Conservation (phyloP, 2,797 vertebrate genomes). For the Sebastiscus tertius region DNA sequence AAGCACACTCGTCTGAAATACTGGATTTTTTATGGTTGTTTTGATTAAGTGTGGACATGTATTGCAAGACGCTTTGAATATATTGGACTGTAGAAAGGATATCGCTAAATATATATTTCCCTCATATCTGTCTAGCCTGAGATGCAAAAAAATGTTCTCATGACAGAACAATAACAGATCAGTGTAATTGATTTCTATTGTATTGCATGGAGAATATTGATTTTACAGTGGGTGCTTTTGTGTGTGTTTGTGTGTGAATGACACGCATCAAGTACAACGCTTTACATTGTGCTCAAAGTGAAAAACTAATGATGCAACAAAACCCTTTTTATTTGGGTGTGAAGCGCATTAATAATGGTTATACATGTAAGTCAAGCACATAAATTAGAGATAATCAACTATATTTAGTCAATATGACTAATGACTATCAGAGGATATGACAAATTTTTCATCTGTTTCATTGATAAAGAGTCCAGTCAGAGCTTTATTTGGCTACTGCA, state of each 20-base stretch:
- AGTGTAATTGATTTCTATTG: constrained; percentile 24
- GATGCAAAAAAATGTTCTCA: constrained; percentile 27
- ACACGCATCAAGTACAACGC: not conserved
- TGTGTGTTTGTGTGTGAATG: not conserved
- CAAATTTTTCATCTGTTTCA: not conserved
- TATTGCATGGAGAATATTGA: constrained; percentile 22
- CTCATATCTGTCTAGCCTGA: not conserved
- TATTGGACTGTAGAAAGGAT: not conserved
- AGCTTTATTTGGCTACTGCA: no score
- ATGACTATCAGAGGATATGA: not conserved
- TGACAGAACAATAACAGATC: constrained; percentile 41
- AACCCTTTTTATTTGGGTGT: not conserved
- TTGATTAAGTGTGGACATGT: constrained; percentile 9
- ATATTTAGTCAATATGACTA: not conserved
- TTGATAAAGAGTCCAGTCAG: no score
- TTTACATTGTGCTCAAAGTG: not conserved
- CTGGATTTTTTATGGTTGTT: constrained; percentile 3
- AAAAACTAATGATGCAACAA: not conserved
- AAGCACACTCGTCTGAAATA: constrained; percentile 5
- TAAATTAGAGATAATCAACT: not conserved
- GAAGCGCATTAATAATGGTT: not conserved
- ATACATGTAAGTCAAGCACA: not conserved
- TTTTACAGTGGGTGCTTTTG: constrained; percentile 1
- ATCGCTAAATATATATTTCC: constrained; percentile 18
- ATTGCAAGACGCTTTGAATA: constrained; percentile 20